phyloP scores from a whole-genome alignment of 2,797 vertebrate species.

The Pseudochromis fuscus region DNA sequence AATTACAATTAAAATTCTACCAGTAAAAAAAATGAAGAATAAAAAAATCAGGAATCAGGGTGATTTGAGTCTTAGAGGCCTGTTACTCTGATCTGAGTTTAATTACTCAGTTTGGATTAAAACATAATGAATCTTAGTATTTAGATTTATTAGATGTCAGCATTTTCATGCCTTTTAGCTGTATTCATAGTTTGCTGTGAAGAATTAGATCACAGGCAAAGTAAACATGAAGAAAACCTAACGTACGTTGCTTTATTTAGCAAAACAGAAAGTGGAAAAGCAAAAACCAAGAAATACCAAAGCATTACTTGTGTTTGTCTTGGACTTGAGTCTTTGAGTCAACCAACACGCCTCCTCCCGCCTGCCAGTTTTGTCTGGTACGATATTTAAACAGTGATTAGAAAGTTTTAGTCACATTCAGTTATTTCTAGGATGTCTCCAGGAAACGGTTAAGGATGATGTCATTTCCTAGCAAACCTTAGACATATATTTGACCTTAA shows the following conservation, averaged over 20 bases:
- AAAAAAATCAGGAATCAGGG: not conserved
- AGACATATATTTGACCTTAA: not conserved
- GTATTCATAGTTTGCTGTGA: slow-evolving; percentile 35
- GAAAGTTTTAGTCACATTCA: not conserved
- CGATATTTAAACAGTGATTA: not conserved
- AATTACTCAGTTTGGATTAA: not conserved
- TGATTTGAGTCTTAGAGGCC: not conserved
- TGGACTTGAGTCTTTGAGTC: slow-evolving; percentile 10
- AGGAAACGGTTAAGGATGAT: not conserved
- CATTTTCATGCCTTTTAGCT: slow-evolving; percentile 61
- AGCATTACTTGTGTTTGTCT: slow-evolving; percentile 14
- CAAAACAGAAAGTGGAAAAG: slow-evolving; percentile 6
- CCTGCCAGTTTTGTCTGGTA: not conserved
- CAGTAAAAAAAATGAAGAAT: not conserved
- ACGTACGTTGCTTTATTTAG: slow-evolving; percentile 21
- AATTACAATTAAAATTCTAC: too few relatives aligned
- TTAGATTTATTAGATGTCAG: slow-evolving; percentile 44
- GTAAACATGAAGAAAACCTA: not conserved
- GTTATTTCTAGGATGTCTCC: slow-evolving; percentile 14
- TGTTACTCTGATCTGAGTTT: not conserved
- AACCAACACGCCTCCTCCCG: slow-evolving; percentile 16
- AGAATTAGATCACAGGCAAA: slow-evolving; percentile 10
- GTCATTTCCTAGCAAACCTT: slow-evolving; percentile 1
- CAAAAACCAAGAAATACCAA: not conserved
- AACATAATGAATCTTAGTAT: not conserved